A percentile compares a stretch with the other conserved stretches of the same genome.
phyloP scores from a whole-genome alignment of 2,797 vertebrate genomes.

The Prionace glauca region DNA sequence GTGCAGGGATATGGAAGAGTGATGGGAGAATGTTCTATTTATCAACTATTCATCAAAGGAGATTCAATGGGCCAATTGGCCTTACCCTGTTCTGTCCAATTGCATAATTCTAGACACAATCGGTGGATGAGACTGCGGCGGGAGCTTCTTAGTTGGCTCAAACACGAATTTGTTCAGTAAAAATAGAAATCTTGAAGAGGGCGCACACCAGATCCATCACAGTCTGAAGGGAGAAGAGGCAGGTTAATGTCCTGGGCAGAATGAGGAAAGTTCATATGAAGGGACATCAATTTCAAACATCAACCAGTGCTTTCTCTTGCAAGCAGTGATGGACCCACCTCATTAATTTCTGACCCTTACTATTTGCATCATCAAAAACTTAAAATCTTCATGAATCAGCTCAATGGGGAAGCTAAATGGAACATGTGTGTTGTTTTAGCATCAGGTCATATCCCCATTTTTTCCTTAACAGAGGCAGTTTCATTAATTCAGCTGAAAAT shows the following conservation, averaged over 20 bases:
- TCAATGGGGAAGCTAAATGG: not conserved
- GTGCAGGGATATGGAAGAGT: not conserved
- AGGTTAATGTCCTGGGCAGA: not conserved
- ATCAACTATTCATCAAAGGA: not conserved
- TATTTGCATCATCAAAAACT: not conserved
- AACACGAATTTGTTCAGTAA: not conserved
- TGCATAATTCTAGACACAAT: not conserved
- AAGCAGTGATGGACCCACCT: not conserved
- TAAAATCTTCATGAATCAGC: not conserved
- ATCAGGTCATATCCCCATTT: not conserved
- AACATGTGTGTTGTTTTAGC: not conserved
- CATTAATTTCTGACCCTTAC: not conserved
- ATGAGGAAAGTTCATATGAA: not conserved
- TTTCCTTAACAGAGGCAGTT: not conserved
- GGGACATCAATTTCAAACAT: not conserved
- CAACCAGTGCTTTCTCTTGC: not conserved
- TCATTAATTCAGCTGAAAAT: not conserved
- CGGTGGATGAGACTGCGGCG: not conserved
- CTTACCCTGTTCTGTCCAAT: not conserved
- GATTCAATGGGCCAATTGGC: not conserved
- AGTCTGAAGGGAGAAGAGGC: not conserved
- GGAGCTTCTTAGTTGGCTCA: not conserved
- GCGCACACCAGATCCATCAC: not conserved
- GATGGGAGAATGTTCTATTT: not conserved
- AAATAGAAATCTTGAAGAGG: not conserved